These are phyloP conservation scores for Syrphus vitripennis DNA, from an alignment of 2,888 invertebrate species.

Conservation along the genomic window DNA sequence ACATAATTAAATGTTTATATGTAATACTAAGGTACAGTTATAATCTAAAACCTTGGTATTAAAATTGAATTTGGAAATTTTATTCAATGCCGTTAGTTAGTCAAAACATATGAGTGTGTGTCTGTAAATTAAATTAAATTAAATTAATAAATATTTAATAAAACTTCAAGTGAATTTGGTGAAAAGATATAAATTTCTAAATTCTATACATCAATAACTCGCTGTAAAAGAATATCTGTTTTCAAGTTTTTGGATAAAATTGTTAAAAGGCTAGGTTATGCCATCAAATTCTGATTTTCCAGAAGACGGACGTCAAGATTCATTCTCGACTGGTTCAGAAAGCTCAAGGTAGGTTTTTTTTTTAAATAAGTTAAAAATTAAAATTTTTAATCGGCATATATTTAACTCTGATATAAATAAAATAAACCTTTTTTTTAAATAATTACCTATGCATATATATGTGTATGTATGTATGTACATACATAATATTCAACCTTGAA, in stretches of 20 bases:
- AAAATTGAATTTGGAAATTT: not conserved
- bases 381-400: no score
- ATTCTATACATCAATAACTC: not conserved
- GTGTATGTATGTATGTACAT: no score
- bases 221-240: not conserved
- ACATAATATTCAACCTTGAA: constrained; percentile 52
- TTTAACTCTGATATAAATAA: no score
- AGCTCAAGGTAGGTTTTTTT: constrained; percentile 60
- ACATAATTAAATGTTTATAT: not conserved
- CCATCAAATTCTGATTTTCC: constrained; percentile 67
- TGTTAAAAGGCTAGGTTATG: constrained; percentile 54
- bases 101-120: constrained; percentile 38
- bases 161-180: not conserved
- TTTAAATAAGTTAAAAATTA: no score
- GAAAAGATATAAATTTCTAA: not conserved
- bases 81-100: constrained; percentile 35
- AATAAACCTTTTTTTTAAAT: no score
- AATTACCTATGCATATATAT: no score
- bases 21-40: not conserved
- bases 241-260: constrained; percentile 1
- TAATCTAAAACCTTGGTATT: not conserved
- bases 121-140: no score
- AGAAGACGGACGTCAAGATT: constrained; percentile 63
- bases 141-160: not conserved
- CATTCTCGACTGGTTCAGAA: constrained; percentile 64